Evolutionary conservation across 2,888 invertebrate species (phyloP).

Genomic region (Chymomyza fuscimana): DNA sequence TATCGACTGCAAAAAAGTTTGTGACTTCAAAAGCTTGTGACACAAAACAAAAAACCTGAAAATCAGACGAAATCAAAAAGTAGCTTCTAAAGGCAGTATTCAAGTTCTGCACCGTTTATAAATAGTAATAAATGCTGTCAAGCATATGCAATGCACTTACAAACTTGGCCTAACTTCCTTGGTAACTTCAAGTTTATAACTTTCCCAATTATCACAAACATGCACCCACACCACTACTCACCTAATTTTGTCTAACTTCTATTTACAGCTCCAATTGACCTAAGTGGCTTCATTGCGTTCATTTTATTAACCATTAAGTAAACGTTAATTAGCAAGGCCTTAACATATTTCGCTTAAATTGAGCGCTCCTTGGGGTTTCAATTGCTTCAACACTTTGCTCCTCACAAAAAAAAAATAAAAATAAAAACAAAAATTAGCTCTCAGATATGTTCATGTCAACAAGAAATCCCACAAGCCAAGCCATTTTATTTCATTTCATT

Average conservation of each 20-base stretch:
- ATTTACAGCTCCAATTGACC: neutral
- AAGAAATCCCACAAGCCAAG: neutral
- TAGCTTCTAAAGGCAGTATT: no score
- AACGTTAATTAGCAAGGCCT: neutral
- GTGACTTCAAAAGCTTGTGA: no score
- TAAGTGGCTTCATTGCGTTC: neutral
- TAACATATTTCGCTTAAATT: neutral
- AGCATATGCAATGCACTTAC: no score
- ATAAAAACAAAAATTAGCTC: neutral
- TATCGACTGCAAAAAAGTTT: no score
- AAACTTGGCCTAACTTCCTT: no score
- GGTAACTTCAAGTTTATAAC: neutral
- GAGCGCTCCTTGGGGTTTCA: neutral
- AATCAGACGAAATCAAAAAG: no score
- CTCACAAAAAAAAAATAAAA: neutral
- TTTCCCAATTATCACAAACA: neutral
- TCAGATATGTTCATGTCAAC: neutral
- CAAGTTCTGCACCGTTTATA: no score
- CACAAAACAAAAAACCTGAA: no score
- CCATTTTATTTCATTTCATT: neutral
- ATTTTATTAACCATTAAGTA: neutral
- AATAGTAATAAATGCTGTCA: no score
- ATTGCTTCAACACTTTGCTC: neutral
- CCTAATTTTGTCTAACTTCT: neutral
- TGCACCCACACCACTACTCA: neutral